phyloP scores from a whole-genome alignment of 1,140 invertebrate genomes.

The Branchinecta lindahli region DNA sequence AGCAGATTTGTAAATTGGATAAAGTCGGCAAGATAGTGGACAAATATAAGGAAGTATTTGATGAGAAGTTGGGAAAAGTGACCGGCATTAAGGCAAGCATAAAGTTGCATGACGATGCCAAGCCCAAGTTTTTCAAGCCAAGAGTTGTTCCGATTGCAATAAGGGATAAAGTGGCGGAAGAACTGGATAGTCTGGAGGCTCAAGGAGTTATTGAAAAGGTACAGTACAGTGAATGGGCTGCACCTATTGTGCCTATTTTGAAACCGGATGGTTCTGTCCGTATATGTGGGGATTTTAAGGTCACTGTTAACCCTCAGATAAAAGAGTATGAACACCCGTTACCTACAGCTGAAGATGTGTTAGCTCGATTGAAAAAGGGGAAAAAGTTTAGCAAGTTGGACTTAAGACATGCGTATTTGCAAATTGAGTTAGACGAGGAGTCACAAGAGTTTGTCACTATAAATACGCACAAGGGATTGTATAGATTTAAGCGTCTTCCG shows the following conservation, averaged over 20 bases:
- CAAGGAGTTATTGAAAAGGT: conserved; percentile 29
- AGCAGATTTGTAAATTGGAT: too few relatives aligned
- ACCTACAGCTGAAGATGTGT: conserved; percentile 28
- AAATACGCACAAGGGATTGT: conserved; percentile 21
- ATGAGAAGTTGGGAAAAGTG: too few relatives aligned
- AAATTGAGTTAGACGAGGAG: conserved; percentile 26
- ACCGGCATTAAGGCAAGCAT: too few relatives aligned
- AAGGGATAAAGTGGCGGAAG: too few relatives aligned
- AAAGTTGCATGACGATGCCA: too few relatives aligned
- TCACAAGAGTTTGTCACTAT: conserved; percentile 28
- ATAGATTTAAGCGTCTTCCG: conserved; percentile 10
- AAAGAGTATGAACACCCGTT: conserved; percentile 27
- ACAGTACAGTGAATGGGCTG: conserved; percentile 30
- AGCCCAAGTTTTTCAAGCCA: conserved; percentile 28
- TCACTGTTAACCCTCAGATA: conserved; percentile 29
- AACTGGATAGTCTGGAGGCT: conserved; percentile 24
- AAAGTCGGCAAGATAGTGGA: too few relatives aligned
- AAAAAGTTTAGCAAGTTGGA: conserved; percentile 28
- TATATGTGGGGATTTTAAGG: conserved; percentile 31
- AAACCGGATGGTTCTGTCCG: conserved; percentile 29
- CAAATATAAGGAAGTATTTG: too few relatives aligned
- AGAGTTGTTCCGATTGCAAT: conserved; percentile 31
- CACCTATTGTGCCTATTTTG: conserved; percentile 31
- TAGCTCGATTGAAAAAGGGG: conserved; percentile 25
- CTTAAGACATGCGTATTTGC: conserved; percentile 27